Evolutionary conservation across 2,113 vertebrate genomes (phyloP).

Genomic region (Saiga tatarica): DNA sequence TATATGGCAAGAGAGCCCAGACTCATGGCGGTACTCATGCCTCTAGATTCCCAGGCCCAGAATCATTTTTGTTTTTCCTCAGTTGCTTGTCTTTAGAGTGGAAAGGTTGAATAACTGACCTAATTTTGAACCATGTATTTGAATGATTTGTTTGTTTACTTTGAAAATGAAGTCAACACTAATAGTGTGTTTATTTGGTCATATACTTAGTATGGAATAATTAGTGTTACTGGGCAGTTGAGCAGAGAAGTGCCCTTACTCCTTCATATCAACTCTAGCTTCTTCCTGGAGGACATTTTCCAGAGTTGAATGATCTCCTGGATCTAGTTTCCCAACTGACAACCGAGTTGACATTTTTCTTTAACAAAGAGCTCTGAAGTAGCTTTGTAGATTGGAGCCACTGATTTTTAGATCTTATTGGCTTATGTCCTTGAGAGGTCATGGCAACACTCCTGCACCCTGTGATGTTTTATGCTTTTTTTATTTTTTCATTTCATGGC

Average conservation of each 20-base stretch:
- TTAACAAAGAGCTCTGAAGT: slow-evolving; percentile 10
- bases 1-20: not conserved
- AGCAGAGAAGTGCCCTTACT: not conserved
- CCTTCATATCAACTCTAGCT: not conserved
- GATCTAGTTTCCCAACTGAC: slow-evolving; percentile 8
- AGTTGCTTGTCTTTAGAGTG: not conserved
- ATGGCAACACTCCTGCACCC: not conserved
- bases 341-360: slow-evolving; percentile 39
- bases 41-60: not conserved
- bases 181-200: not conserved
- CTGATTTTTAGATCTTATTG: slow-evolving; percentile 48
- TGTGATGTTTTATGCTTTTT: not conserved
- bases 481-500: not conserved
- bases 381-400: slow-evolving; percentile 38
- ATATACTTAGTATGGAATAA: not conserved
- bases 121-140: not conserved
- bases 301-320: not conserved
- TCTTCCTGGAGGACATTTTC: not conserved
- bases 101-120: not conserved
- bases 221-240: not conserved
- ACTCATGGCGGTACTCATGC: not conserved
- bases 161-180: not conserved
- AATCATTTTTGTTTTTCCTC: not conserved
- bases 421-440: slow-evolving; percentile 16
- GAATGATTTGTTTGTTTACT: not conserved